Conservation (phyloP, 2,113 vertebrate species). For the Calyptomena viridis region DNA sequence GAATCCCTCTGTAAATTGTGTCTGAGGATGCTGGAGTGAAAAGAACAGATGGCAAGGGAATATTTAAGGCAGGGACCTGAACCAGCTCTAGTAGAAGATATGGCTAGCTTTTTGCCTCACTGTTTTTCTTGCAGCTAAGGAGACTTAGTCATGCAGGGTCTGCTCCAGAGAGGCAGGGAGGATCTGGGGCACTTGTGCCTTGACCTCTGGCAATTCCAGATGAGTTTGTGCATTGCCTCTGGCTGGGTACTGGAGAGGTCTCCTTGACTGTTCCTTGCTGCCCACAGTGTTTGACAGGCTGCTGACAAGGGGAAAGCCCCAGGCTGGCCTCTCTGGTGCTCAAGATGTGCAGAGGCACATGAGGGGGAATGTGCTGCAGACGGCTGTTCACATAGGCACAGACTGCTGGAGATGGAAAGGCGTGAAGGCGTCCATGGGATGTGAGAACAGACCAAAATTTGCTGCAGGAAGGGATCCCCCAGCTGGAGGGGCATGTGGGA, state of each 20-base stretch:
- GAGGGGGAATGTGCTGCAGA: rapidly evolving
- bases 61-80: neutral
- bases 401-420: neutral
- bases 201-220: rapidly evolving
- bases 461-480: rapidly evolving
- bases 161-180: neutral
- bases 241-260: neutral
- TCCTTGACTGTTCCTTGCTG: neutral
- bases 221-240: neutral
- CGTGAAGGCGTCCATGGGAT: rapidly evolving
- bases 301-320: neutral
- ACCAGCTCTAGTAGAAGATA: neutral
- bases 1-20: neutral
- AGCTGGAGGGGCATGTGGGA: neutral
- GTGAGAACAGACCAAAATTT: neutral
- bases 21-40: neutral
- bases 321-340: rapidly evolving
- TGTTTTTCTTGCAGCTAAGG: neutral
- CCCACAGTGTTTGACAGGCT: neutral
- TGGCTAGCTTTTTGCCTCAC: neutral
- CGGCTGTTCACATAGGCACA: rapidly evolving
- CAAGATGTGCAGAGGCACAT: rapidly evolving
- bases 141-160: neutral
- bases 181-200: neutral
- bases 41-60: neutral